Evolutionary conservation across 2,113 vertebrate species (phyloP).

Genomic region (Gymnobelideus leadbeateri): DNA sequence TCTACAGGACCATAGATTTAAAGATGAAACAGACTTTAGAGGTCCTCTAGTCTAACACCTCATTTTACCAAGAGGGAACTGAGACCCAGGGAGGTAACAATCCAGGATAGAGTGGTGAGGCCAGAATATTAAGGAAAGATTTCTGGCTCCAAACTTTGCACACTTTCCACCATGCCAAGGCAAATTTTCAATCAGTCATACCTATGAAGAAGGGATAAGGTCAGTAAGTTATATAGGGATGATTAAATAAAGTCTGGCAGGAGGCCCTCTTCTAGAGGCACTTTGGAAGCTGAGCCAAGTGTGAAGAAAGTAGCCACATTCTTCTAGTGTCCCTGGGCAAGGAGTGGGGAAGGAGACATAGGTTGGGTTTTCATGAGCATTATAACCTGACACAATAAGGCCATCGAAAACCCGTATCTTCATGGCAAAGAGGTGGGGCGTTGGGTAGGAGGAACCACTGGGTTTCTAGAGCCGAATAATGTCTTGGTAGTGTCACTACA

Average conservation of each 20-base stretch:
- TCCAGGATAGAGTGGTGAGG: not conserved
- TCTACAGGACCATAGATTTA: not conserved
- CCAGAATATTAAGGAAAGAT: not conserved
- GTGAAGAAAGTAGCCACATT: not conserved
- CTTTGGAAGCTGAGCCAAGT: constrained; percentile 65
- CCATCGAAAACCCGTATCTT: not conserved
- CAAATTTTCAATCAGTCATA: not conserved
- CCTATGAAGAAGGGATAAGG: not conserved
- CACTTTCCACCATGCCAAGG: not conserved
- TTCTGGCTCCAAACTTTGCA: not conserved
- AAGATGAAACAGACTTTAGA: not conserved
- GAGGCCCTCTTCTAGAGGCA: constrained; percentile 62
- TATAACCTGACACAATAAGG: not conserved
- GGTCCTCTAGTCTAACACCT: not conserved
- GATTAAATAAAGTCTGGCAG: constrained; percentile 51
- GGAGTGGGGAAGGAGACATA: not conserved
- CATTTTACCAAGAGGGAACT: not conserved
- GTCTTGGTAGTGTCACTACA: not conserved
- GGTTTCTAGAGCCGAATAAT: not conserved
- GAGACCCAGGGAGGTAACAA: not conserved
- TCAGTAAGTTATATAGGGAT: constrained; percentile 22
- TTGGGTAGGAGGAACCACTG: not conserved
- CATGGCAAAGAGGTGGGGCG: not conserved
- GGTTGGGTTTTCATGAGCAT: not conserved
- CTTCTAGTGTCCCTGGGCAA: constrained; percentile 53